Base-by-base conservation (phyloP, 1,140 invertebrate species). In the Temnothorax curvispinosus region DNA sequence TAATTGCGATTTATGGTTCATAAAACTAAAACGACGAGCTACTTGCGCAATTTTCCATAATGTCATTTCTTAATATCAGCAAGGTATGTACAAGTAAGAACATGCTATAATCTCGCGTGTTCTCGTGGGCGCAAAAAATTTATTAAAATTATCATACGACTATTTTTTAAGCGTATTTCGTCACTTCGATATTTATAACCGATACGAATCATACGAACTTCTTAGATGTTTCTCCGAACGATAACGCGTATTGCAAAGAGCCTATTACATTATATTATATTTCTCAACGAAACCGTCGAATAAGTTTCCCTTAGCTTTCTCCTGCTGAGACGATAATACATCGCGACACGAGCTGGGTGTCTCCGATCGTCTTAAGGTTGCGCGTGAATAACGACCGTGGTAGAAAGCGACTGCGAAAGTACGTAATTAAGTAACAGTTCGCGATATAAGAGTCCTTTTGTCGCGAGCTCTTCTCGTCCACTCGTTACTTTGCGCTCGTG, bases 331-430 rank as follows among this genome's bases (percentile, higher is more conserved):
- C 60, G 58, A 65, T 60, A 64, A 13, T 47, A 47, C 47, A 62
- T 84, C 81, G 54, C 81, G 71, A 58, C 41, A 18, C 60, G 44
- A 77, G 32, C 44, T 78, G 74, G 72, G 74, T 85, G 74, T 64
- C 82, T 85, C 82, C 60, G 72, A 76, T 76, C 82, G 74, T 54
- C 60, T 85, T 78, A 78, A 85, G 58, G 50, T 85, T 78, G 82
- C 82, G 74, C 60, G 74, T 78, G 82, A 78, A 76, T 85, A 64
- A 78, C 65, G 62, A 47, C 35, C 47, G 74, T 32, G 35, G 21
- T 85, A 85, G 82, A 85, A 85, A 85, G 82, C 74, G 75, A 78
- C 75, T 64, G 47, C 58, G 82, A 85, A 85, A 85, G 72, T 77
- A 76, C 74, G 60, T 78, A 85, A 85, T 85, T 85, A 77, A 76